Evolutionary conservation across 1,140 invertebrate species (phyloP).

Genomic region (Lepidurus couesii): DNA sequence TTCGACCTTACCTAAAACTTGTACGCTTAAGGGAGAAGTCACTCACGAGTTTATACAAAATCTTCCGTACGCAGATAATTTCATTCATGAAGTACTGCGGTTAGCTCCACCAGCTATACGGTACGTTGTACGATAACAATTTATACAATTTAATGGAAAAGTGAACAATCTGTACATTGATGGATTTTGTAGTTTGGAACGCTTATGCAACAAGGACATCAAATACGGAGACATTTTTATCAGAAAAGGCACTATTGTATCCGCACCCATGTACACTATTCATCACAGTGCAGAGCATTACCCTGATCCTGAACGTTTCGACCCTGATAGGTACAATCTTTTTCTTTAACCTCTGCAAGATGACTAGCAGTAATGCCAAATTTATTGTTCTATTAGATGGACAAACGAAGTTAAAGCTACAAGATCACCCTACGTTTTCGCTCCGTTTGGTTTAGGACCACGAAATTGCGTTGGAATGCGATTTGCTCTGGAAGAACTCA

Average conservation of each 20-base stretch:
- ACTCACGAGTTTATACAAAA: conserved; percentile 41
- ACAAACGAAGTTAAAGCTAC: conserved; percentile 42
- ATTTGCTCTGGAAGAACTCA: conserved; percentile 44
- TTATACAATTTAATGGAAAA: neutral
- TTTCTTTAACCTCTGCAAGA: neutral
- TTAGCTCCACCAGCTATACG: conserved; percentile 43
- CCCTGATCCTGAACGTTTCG: conserved; percentile 55
- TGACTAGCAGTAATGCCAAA: neutral
- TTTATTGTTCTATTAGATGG: conserved; percentile 29
- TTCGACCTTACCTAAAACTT: too few species aligned
- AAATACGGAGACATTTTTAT: conserved; percentile 41
- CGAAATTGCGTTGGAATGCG: conserved; percentile 53
- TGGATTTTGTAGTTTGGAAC: conserved; percentile 32
- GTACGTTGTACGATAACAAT: neutral
- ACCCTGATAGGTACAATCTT: conserved; percentile 51
- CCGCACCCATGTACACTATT: conserved; percentile 49
- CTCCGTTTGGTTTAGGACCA: conserved; percentile 56
- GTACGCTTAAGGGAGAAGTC: conserved; percentile 39
- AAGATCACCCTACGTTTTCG: conserved; percentile 47
- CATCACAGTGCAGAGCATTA: conserved; percentile 57
- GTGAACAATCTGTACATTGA: too few species aligned
- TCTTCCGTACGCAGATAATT: conserved; percentile 49
- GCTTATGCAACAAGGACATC: conserved; percentile 36
- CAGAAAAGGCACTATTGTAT: conserved; percentile 48
- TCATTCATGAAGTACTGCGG: conserved; percentile 51